Evolutionary conservation across 2,888 invertebrate genomes (phyloP), one percentile per base, ranked within the genome.

Genomic region (Callinectes sapidus): DNA sequence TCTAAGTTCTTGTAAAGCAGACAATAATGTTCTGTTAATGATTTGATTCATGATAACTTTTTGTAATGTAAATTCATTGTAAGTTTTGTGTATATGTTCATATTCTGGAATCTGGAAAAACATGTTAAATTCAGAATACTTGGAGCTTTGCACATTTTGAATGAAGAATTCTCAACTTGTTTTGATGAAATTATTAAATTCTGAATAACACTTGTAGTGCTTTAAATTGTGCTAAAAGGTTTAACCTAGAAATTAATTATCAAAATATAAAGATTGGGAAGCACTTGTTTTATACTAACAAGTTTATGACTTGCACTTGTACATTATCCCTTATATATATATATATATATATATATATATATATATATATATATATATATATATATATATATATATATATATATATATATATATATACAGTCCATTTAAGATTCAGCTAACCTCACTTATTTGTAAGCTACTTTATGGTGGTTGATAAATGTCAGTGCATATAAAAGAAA

Each of bases 331-430:
- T 28, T n/a, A 28, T 28, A 87, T 87, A n/a, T 87, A 48, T 54
- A 87, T 87, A 1, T 87, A 87, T 87, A 23, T 87, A 87, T 54
- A 23, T 87, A 54, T 87, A 23, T 87, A 87, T 87, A 8, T 87
- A 87, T 87, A 23, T 87, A 87, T 87, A 48, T 87, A 87, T 87
- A 28, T 87, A 87, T 54, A 54, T 87, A 87, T 87, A 87, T 87
- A 87, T 87, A 87, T 87, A 87, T 87, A 87, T 87, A 87, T 54
- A 87, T 48, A 87, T 48, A 87, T 48, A 87, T 48, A 87, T 48
- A n/a, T n/a, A 87, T n/a, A 87, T 48, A 87, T 48, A 87, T 48
- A 87, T 42, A 87, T 48, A 88, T 48, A 88, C 3, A 48, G n/a
- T n/a, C 42, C 16, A 87, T 39, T 16, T 39, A 5, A 42, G 35